A percentile compares a stretch with the other conserved stretches of the same genome.
phyloP scores from a whole-genome alignment of 2,113 vertebrate species.

The Archocentrus centrarchus region DNA sequence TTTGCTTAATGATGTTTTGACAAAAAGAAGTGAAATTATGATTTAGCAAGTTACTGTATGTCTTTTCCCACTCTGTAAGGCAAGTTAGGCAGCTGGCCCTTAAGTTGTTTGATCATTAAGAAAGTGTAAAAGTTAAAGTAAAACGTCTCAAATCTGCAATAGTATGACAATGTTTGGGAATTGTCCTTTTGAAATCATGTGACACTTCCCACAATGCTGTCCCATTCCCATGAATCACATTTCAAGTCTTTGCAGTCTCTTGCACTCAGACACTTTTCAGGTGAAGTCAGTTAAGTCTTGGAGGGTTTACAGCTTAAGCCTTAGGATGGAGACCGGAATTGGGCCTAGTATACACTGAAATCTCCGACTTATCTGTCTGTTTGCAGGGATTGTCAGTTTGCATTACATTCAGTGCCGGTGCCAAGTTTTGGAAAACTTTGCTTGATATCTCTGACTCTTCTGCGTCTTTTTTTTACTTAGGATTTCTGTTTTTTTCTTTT shows the following conservation, averaged over 20 bases:
- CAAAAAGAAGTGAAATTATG: not conserved
- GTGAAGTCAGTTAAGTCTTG: constrained; percentile 5
- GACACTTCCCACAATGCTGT: not conserved
- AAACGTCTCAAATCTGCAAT: not conserved
- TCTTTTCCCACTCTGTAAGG: not conserved
- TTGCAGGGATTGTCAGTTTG: not conserved
- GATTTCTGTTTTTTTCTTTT: not conserved
- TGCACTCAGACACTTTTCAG: not conserved
- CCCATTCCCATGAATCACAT: not conserved
- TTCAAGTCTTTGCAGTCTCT: constrained; percentile 1
- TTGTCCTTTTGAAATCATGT: not conserved
- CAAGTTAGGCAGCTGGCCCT: not conserved
- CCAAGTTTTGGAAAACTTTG: not conserved
- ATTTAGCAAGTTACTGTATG: not conserved
- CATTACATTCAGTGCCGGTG: not conserved
- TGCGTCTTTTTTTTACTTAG: not conserved
- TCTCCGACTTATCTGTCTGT: constrained; percentile 5
- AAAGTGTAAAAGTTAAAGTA: not conserved
- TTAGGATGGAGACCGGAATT: not conserved
- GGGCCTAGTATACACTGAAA: not conserved
- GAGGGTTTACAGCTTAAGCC: not conserved
- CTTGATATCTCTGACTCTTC: not conserved
- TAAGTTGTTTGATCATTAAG: not conserved
- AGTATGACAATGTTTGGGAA: not conserved
- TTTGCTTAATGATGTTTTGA: not conserved